These are phyloP conservation scores for Nothocercus nigrocapillus DNA, from an alignment of 2,113 vertebrate genomes.

Conservation along the genomic window DNA sequence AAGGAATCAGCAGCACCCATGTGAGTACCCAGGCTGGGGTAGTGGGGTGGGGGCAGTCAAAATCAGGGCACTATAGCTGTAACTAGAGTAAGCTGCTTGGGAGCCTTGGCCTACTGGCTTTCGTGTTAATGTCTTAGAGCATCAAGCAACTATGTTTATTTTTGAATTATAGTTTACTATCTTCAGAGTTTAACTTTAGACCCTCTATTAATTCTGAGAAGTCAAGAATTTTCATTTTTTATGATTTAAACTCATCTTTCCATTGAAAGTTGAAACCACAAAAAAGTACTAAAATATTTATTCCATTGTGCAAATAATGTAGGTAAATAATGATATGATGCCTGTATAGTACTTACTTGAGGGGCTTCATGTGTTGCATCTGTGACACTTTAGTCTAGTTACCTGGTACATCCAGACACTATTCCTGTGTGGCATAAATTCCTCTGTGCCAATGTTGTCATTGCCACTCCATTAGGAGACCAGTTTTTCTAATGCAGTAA, in stretches of 20 bases:
- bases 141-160: background rate
- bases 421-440: background rate
- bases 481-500: background rate
- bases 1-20: conserved; percentile 97
- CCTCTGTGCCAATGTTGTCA: background rate
- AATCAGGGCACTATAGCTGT: background rate
- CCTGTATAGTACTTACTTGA: background rate
- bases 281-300: background rate
- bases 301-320: background rate
- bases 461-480: background rate
- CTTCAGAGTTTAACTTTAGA: background rate
- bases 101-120: background rate
- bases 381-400: background rate
- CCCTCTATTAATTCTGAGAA: background rate
- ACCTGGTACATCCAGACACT: background rate
- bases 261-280: background rate
- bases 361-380: background rate
- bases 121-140: background rate
- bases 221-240: background rate
- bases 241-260: background rate
- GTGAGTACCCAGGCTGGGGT: conserved; percentile 76
- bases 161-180: background rate
- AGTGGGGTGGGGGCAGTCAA: background rate
- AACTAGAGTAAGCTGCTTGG: background rate
- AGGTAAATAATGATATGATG: background rate